Base-by-base conservation (phyloP, 2,888 invertebrate genomes). In the Leptopilina drosophilae region DNA sequence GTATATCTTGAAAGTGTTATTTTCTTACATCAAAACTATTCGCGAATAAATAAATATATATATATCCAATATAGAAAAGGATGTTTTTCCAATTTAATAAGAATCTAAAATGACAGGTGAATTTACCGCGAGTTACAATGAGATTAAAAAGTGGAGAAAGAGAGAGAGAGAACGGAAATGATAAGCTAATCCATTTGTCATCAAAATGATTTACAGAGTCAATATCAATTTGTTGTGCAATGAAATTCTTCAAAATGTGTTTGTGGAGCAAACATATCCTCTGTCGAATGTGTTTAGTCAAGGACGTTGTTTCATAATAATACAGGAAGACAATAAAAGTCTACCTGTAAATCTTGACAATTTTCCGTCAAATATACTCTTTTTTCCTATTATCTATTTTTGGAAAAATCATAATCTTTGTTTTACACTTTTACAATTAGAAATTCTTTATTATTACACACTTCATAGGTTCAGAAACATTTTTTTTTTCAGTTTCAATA, bases 181-280 rank as follows among this genome's bases (percentile, higher is more conserved):
- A 73, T 73, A 73, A 73, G 73, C 33, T 33, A 40, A 73, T 73
- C 56, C 53, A 56, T 56, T 56, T 56, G 56, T 73, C 73, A 73
- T 46, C 49, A 67, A 20, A n/a, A 7, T 69, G 53, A 40, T 56
- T 56, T 73, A 0, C n/a, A n/a, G 11, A 73, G 73, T 33, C 53
- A 56, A 67, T 67, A 67, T 49, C 49, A 49, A 62, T 62, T 62
- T 62, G 15, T 62, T 62, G 15, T 62, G 62, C 62, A 62, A 62
- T 62, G 20, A 20, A 62, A 62, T 20, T 62, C 62, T 62, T 62
- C 20, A 15, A 62, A 62, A 62, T 62, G 15, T 62, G 62, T 62
- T 62, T 62, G 62, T 62, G n/a, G 62, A 62, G 62, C 62, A 62
- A 62, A 62, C 62, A 62, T 62, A 62, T 62, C 20, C 33, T 62